Percentiles rank a stretch among this genome's conserved stretches.
Conservation (phyloP, 2,888 invertebrate genomes). For the Drosophila fungiperda region DNA sequence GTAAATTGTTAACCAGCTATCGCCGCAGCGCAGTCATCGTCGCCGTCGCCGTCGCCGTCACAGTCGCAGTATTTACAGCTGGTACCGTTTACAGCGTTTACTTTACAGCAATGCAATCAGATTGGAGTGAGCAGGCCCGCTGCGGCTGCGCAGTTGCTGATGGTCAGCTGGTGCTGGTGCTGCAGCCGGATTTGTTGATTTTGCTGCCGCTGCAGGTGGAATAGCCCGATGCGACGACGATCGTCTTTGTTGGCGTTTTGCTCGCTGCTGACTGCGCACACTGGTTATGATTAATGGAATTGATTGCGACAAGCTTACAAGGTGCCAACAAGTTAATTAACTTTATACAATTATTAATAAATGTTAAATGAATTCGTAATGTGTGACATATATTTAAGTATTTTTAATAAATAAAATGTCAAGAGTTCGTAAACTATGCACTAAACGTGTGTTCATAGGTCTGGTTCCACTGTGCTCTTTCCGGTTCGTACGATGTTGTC, state of each 20-base stretch:
- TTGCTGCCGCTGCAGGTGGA: conserved; percentile 36
- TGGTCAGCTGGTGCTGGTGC: conserved; percentile 16
- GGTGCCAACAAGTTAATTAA: background rate
- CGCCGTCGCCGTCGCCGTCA: conserved; percentile 1
- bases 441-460: background rate
- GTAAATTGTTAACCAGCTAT: conserved; percentile 29
- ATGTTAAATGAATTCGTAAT: background rate
- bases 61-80: conserved; percentile 57
- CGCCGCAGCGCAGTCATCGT: conserved; percentile 1
- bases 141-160: conserved; percentile 39
- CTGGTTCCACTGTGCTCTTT: conserved; percentile 33
- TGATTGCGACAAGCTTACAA: background rate
- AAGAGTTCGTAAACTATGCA: background rate
- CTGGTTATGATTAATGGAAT: conserved; percentile 29
- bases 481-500: conserved; percentile 36
- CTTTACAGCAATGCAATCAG: conserved; percentile 34
- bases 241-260: conserved; percentile 10
- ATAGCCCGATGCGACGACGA: conserved; percentile 18
- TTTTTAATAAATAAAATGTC: background rate
- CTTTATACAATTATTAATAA: background rate
- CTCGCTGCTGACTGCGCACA: conserved; percentile 41
- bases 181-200: conserved; percentile 6
- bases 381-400: background rate
- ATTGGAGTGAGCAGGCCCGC: conserved; percentile 4
- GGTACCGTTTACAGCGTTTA: conserved; percentile 62